Conservation (phyloP, 2,113 vertebrate species). For the Cygnus atratus region DNA sequence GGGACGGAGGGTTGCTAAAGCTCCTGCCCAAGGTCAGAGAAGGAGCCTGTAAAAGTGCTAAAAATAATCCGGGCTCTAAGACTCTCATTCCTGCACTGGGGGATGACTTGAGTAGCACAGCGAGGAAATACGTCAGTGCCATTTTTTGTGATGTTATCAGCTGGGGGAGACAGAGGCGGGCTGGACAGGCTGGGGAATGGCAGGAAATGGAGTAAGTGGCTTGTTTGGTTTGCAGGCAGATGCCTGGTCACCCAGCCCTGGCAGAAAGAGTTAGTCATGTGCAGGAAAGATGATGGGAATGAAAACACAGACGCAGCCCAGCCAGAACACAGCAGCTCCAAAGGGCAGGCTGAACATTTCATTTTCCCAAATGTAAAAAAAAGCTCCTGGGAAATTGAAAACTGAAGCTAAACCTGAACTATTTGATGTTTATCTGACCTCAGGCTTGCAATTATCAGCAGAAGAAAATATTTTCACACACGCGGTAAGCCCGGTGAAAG, state of each 20-base stretch:
- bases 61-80: neutral
- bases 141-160: neutral
- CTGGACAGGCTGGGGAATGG: neutral
- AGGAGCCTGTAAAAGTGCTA: neutral
- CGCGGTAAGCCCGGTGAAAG: neutral
- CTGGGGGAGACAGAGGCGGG: neutral
- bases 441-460: neutral
- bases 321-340: neutral
- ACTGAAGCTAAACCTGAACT: neutral
- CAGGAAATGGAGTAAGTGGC: constrained; percentile 28
- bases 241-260: neutral
- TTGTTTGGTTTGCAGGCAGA: constrained; percentile 25
- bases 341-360: neutral
- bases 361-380: neutral
- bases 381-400: neutral
- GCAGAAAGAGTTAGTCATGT: constrained; percentile 46
- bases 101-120: neutral
- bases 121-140: neutral
- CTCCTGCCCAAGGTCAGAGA: neutral
- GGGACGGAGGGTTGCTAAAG: neutral
- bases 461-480: neutral
- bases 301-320: neutral
- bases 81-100: neutral
- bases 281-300: constrained; percentile 3
- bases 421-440: neutral